Percentiles rank a stretch among this genome's conserved stretches.
phyloP scores from a whole-genome alignment of 2,113 vertebrate species.

The Entomyzon cyanotis region DNA sequence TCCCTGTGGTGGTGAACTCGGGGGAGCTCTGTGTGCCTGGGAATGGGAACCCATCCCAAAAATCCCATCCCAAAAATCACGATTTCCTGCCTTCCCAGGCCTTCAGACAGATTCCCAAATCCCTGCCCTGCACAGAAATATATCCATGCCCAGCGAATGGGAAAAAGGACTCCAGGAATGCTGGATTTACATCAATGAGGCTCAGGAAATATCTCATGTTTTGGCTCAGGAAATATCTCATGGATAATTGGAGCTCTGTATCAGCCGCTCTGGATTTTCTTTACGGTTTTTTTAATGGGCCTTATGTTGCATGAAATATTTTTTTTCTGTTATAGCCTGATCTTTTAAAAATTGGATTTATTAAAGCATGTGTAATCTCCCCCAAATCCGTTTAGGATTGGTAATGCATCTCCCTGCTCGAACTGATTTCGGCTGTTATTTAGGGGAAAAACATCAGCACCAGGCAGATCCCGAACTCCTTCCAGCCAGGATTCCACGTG shows the following conservation, averaged over 20 bases:
- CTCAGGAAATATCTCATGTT: too few relatives aligned
- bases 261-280: neutral
- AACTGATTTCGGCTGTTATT: neutral
- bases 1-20: neutral
- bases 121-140: neutral
- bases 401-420: neutral
- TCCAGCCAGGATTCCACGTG: neutral
- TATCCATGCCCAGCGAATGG: neutral
- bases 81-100: neutral
- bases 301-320: neutral
- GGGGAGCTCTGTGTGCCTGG: too few relatives aligned
- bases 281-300: neutral
- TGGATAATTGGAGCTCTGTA: neutral
- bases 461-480: neutral
- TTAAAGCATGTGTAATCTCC: neutral
- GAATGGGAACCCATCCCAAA: neutral
- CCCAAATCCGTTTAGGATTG: neutral
- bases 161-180: fast-evolving
- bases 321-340: neutral
- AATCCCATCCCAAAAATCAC: neutral
- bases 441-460: neutral
- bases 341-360: neutral
- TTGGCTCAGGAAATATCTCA: too few relatives aligned
- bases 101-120: neutral
- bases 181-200: fast-evolving